Conservation (phyloP, 2,113 vertebrate species). For the Platichthys flesus region DNA sequence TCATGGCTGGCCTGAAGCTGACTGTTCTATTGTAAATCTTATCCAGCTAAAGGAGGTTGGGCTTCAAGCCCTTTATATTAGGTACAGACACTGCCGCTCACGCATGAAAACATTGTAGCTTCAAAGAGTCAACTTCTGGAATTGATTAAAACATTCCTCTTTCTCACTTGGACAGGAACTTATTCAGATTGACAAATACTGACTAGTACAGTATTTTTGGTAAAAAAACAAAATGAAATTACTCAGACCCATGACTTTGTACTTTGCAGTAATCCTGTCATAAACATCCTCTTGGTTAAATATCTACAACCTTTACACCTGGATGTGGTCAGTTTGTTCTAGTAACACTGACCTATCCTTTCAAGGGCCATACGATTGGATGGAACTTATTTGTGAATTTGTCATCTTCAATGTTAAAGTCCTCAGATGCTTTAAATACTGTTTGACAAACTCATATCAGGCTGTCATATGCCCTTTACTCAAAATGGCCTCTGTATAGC, state of each 20-base stretch:
- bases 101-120: conserved; percentile 58
- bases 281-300: no score
- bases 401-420: not conserved
- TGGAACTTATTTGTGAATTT: not conserved
- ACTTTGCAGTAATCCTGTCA: no score
- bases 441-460: not conserved
- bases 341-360: no score
- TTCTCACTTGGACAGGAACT: conserved; percentile 19
- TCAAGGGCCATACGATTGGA: not conserved
- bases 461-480: no score
- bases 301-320: no score
- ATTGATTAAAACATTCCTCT: conserved; percentile 56
- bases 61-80: conserved; percentile 73
- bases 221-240: no score
- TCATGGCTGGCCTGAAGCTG: conserved; percentile 73
- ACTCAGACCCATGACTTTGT: no score
- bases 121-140: conserved; percentile 57
- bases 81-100: conserved; percentile 52
- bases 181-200: conserved; percentile 8
- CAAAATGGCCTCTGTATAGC: no score
- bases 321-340: no score
- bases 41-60: conserved; percentile 70
- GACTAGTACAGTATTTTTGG: not conserved
- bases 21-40: conserved; percentile 79
- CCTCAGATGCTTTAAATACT: not conserved